Evolutionary conservation across 2,888 invertebrate species (phyloP), one percentile per base, ranked within the genome.

Genomic region (Pachymerium ferrugineum): DNA sequence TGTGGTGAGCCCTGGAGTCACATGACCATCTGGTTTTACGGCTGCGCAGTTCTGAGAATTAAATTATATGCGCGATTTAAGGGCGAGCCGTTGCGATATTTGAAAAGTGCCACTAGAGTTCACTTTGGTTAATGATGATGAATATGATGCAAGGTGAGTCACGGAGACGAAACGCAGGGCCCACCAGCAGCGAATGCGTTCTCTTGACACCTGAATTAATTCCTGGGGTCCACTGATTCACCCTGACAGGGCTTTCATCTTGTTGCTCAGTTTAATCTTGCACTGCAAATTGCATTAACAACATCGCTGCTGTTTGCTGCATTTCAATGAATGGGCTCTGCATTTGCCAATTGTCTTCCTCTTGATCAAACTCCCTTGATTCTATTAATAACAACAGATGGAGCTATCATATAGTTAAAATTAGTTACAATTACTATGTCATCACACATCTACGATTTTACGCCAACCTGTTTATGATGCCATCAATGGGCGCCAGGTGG

Each of bases 241-340:
- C 54, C 54, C 54, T 54, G 54, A 54, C 54, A 54, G 54, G 2
- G 54, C 54, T 54, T 54, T 54, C 22, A 54, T 54, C 54, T 54
- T 54, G 54, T 22, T 22, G 54, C 54, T 54, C 54, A 22, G 10
- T 54, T 54, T 54, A 54, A 54, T 54, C 54, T 54, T 19, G 22
- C 22, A 54, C 22, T 54, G 54, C 22, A 54, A 54, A 54, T 54
- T 54, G 54, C 54, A 54, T 54, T 54, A 54, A 54, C 54, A 22
- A 54, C 54, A 54, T 22, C 6, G 54, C 54, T 54, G 54, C 54
- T 54, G 54, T 54, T 54, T 22, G 1, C 54, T 54, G 54, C 54
- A 54, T 54, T 54, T 54, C 22, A 54, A 54, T 54, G 54, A 54
- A 54, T 6, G 54, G n/a, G n/a, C n/a, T n/a, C n/a, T 54, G 54